Evolutionary conservation across 1,140 invertebrate genomes (phyloP).

Genomic region (Rhyacophila brunnea): DNA sequence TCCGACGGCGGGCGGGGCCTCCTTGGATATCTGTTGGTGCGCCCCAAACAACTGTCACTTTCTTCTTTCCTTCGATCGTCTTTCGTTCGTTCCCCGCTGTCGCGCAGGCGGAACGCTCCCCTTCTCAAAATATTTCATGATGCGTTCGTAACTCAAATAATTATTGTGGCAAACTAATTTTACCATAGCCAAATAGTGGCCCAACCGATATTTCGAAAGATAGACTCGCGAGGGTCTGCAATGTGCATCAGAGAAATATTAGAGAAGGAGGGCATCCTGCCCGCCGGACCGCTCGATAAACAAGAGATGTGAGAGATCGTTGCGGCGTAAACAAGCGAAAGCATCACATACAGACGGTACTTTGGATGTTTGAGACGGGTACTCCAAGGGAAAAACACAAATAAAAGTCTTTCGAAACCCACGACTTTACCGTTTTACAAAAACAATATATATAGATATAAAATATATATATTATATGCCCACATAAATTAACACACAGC

Average conservation of each 20-base stretch:
- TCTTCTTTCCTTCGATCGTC: slow-evolving; percentile 31
- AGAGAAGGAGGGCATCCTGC: neutral
- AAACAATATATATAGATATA: no score
- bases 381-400: slow-evolving; percentile 8
- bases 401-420: slow-evolving; percentile 16
- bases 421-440: neutral
- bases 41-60: slow-evolving; percentile 34
- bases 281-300: neutral
- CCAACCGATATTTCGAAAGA: no score
- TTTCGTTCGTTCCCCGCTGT: slow-evolving; percentile 7
- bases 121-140: no score
- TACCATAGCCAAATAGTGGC: no score
- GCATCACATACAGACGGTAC: slow-evolving; percentile 7
- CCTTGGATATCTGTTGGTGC: slow-evolving; percentile 62
- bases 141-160: neutral
- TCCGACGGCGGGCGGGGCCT: slow-evolving; percentile 41
- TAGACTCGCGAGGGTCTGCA: no score
- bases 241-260: neutral
- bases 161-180: no score
- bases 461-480: slow-evolving; percentile 4
- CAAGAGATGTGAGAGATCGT: no score
- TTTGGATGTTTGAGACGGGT: neutral
- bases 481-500: slow-evolving; percentile 26
- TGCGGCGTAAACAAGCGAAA: slow-evolving; percentile 26
- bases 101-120: no score